Evolutionary conservation across 1,140 invertebrate species (phyloP).

Genomic region (Samia ricini): DNA sequence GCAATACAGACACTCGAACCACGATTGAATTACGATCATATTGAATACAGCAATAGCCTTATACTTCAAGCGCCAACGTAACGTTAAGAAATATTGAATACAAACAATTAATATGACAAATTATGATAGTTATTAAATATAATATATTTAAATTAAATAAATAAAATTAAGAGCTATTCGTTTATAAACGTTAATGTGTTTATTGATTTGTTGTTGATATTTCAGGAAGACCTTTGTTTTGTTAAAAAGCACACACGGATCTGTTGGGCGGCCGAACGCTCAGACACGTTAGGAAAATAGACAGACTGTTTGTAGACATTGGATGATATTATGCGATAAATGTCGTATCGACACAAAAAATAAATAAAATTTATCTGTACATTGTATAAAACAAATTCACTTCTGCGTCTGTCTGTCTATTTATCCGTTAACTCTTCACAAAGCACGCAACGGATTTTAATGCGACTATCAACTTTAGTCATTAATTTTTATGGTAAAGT

Average conservation of each 20-base stretch:
- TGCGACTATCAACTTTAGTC: too few relatives aligned
- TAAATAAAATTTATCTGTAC: neutral
- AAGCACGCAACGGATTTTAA: too few relatives aligned
- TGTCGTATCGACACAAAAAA: neutral
- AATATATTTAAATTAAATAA: constrained; percentile 52
- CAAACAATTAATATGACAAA: neutral
- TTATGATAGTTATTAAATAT: neutral
- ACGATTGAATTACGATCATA: too few relatives aligned
- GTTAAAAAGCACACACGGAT: constrained; percentile 54
- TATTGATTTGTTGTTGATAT: constrained; percentile 65
- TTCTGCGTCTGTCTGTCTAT: too few relatives aligned
- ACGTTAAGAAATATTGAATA: neutral
- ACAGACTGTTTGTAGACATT: constrained; percentile 47
- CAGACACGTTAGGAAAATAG: constrained; percentile 65
- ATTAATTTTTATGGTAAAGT: too few relatives aligned
- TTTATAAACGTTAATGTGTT: constrained; percentile 38
- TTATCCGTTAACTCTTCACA: too few relatives aligned
- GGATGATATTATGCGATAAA: constrained; percentile 35
- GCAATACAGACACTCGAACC: too few relatives aligned
- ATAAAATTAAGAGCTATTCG: constrained; percentile 45
- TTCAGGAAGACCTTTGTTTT: constrained; percentile 63
- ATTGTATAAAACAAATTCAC: too few relatives aligned
- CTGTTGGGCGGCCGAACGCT: constrained; percentile 36
- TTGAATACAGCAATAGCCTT: too few relatives aligned
- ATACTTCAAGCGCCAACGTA: too few relatives aligned